Percentiles rank a stretch among this genome's conserved stretches.
Evolutionary conservation across 2,797 vertebrate genomes (phyloP).

Genomic region (Squalus acanthias): DNA sequence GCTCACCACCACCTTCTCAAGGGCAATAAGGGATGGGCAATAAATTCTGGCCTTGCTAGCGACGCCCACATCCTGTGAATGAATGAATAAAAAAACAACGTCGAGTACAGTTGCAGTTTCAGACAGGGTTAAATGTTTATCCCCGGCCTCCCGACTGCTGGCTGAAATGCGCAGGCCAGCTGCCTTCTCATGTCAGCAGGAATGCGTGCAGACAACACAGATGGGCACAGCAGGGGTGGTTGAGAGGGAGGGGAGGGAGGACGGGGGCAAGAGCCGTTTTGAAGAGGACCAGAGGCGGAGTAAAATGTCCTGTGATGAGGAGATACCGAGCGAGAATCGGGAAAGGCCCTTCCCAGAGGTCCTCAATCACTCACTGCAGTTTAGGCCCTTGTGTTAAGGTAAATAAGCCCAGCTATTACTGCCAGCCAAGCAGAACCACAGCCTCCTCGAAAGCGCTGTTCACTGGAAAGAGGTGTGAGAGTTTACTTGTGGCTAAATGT

Average conservation of each 20-base stretch:
- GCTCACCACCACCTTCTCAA: too few relatives aligned
- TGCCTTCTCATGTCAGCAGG: slow-evolving; percentile 56
- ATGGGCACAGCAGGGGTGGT: slow-evolving; percentile 57
- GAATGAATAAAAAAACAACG: too few relatives aligned
- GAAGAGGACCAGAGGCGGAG: slow-evolving; percentile 52
- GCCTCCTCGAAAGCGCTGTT: not conserved
- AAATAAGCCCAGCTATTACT: not conserved
- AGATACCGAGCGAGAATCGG: not conserved
- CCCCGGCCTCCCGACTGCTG: slow-evolving; percentile 49
- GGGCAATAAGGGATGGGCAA: too few relatives aligned
- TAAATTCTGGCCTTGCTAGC: too few relatives aligned
- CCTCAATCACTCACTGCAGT: not conserved
- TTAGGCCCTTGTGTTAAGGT: not conserved
- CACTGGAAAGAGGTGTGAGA: not conserved
- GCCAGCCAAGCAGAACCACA: not conserved
- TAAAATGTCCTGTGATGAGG: slow-evolving; percentile 53
- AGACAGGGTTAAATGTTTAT: slow-evolving; percentile 41
- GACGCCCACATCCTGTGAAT: too few relatives aligned
- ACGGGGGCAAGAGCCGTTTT: slow-evolving; percentile 45
- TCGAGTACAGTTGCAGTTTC: not conserved
- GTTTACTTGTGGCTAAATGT: not conserved
- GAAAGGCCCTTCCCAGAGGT: not conserved
- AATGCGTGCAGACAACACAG: slow-evolving; percentile 56
- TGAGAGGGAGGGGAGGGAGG: slow-evolving; percentile 5
- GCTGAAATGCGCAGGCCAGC: slow-evolving; percentile 53